Conservation (phyloP, 2,113 vertebrate genomes). For the Arizona elegans region DNA sequence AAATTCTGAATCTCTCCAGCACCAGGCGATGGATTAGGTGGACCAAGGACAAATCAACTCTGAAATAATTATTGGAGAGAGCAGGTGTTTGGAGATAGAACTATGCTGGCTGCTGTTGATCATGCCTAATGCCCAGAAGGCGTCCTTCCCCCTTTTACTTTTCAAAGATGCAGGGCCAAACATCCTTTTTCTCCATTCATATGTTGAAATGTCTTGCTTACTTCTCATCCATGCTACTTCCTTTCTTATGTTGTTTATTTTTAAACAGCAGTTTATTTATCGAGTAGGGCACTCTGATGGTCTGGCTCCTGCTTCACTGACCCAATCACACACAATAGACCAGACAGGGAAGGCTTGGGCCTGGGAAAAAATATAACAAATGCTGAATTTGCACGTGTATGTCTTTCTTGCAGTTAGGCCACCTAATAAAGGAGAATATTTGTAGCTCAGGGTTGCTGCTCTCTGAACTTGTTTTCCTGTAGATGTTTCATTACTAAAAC, state of each 20-base stretch:
- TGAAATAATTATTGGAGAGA: not conserved
- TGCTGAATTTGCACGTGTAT: not conserved
- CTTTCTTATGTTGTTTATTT: conserved; percentile 13
- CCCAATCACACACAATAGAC: not conserved
- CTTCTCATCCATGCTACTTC: not conserved
- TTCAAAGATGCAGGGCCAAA: not conserved
- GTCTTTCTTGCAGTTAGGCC: not conserved
- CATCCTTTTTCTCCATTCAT: not conserved
- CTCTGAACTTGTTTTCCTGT: not conserved
- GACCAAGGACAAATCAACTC: not conserved
- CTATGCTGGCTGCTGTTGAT: not conserved
- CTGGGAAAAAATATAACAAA: not conserved
- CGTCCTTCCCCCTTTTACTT: not conserved
- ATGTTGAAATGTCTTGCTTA: not conserved
- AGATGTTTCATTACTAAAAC: not conserved
- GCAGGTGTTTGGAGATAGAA: not conserved
- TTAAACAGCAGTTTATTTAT: not conserved
- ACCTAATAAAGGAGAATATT: not conserved
- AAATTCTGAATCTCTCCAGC: not conserved
- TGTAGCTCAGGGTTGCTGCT: not conserved
- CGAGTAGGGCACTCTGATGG: too few relatives aligned
- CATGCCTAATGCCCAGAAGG: not conserved
- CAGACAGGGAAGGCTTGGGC: not conserved
- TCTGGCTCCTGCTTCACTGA: too few relatives aligned
- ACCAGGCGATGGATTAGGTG: not conserved